phyloP scores from a whole-genome alignment of 2,888 invertebrate species.

The Limnephilus lunatus region DNA sequence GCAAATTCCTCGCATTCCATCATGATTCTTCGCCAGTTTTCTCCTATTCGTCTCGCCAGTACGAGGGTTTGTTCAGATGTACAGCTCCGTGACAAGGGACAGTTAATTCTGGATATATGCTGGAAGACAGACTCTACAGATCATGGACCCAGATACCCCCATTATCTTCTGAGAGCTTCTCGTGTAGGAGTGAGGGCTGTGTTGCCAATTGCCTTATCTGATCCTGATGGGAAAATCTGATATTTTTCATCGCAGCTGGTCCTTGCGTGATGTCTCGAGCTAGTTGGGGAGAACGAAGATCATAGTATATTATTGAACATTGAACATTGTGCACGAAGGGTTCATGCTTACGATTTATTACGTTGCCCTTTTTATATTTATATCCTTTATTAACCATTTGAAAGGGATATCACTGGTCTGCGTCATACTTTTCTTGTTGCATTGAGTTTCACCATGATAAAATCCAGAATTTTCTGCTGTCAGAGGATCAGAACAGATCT shows the following conservation, averaged over 20 bases:
- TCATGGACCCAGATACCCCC: background rate
- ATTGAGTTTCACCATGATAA: background rate
- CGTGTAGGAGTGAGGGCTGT: background rate
- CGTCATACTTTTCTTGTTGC: background rate
- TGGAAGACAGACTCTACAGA: conserved; percentile 22
- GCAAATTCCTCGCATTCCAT: background rate
- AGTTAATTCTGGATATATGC: conserved; percentile 14
- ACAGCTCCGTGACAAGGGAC: conserved; percentile 17
- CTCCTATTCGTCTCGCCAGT: background rate
- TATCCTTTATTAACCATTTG: background rate
- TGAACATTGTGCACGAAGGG: background rate
- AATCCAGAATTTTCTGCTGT: background rate
- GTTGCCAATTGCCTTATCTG: conserved; percentile 24
- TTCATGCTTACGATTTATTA: background rate
- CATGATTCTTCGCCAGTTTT: background rate
- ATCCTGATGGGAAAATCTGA: conserved; percentile 17
- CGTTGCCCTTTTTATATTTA: background rate
- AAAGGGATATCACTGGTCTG: background rate
- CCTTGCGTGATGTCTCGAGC: background rate
- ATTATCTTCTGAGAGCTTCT: background rate
- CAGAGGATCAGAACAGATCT: background rate
- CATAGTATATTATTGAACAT: background rate
- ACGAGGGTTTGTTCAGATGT: background rate
- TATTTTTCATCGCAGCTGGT: conserved; percentile 15
- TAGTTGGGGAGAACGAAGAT: background rate